Conservation (phyloP, 2,797 vertebrate genomes). For the Lagorchestes hirsutus region DNA sequence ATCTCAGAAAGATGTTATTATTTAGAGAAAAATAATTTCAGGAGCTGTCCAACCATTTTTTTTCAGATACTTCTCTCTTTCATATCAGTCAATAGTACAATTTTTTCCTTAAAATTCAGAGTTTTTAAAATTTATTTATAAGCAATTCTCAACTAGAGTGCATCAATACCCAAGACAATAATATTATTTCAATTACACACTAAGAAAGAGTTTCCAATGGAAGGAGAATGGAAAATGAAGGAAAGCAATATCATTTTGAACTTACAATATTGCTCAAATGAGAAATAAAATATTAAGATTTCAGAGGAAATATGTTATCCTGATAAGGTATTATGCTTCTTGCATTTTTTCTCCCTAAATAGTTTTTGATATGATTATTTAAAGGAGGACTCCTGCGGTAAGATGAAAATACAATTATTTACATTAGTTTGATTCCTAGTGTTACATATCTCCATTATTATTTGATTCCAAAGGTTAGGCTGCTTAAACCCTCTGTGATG, state of each 20-base stretch:
- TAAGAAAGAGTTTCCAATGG: no score
- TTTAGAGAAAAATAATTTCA: background rate
- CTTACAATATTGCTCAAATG: background rate
- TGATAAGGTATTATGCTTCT: background rate
- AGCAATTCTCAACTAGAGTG: no score
- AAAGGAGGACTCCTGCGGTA: background rate
- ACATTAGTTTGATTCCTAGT: background rate
- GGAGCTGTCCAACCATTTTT: background rate
- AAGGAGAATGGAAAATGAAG: background rate
- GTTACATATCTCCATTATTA: background rate
- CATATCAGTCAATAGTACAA: background rate
- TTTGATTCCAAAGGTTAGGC: background rate
- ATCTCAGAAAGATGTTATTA: background rate
- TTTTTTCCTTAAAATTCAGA: background rate
- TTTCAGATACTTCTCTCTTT: background rate
- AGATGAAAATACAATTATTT: background rate
- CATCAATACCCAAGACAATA: no score
- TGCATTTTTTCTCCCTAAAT: background rate
- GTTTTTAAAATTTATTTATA: no score
- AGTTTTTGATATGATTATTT: no score
- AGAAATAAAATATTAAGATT: no score
- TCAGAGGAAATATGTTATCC: background rate
- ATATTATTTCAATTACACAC: no score
- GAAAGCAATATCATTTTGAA: conserved; percentile 1
- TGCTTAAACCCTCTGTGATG: background rate